Percentiles rank a stretch among this genome's conserved stretches.
These are phyloP conservation scores for Allolobophora icterica DNA, from an alignment of 2,888 invertebrate genomes.

Conservation along the genomic window DNA sequence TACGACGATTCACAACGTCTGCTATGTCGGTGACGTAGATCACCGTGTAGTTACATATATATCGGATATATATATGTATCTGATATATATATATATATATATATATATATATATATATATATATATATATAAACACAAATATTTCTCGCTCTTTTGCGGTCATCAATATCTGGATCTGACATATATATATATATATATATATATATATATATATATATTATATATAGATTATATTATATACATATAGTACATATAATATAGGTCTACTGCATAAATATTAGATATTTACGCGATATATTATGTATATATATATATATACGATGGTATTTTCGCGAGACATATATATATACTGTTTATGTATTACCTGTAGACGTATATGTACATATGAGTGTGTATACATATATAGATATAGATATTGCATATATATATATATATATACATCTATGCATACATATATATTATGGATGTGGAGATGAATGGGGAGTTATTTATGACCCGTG, in stretches of 20 bases:
- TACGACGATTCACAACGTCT: too few relatives aligned
- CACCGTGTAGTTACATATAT: too few relatives aligned
- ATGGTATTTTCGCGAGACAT: too few relatives aligned
- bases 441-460: not conserved
- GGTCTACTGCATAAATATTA: not conserved
- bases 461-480: not conserved
- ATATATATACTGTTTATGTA: not conserved
- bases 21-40: too few relatives aligned
- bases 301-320: not conserved
- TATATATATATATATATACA: not conserved
- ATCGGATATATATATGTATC: not conserved
- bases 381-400: not conserved
- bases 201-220: not conserved
- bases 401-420: not conserved
- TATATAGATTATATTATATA: not conserved
- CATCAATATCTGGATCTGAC: not conserved
- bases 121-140: not conserved
- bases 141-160: not conserved
- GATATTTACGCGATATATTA: not conserved
- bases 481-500: slow-evolving; percentile 14
- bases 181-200: slow-evolving; percentile 29
- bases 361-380: not conserved
- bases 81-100: too few relatives aligned
- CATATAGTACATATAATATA: not conserved
- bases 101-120: not conserved